Evolutionary conservation across 1,140 invertebrate genomes (phyloP), one percentile per base, ranked within the genome.

Genomic region (Harlomillsia oculata): DNA sequence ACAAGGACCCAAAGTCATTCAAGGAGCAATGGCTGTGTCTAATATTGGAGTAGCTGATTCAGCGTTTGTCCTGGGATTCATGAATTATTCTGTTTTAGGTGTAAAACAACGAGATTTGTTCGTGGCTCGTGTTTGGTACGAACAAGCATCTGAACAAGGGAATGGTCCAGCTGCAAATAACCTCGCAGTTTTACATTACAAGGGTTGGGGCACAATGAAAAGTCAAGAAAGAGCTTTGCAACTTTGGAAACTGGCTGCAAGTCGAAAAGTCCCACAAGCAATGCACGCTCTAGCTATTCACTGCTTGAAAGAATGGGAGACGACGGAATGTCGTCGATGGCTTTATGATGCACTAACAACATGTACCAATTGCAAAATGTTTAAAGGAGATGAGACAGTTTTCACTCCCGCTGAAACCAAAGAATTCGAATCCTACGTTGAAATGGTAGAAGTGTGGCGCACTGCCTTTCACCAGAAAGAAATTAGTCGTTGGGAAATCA

Each of bases 181-280:
- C 32, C 23, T 52, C 1, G 56, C 39, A 5, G 40, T 58, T 2
- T 30, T 58, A 8, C 3, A n/a, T 11, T 20, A 23, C 14, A 18
- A 45, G 18, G 56, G 56, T 18, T 43, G 28, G 21, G 56, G 56
- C 13, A 32, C 53, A 5, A 39, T 39, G 26, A 29, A 32, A 21
- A 52, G 48, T 30, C 29, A 32, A 16, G 32, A 45, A 20, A 32
- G 34, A 49, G 40, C 56, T n/a, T 43, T 52, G 37, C 56, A 58
- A 40, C 34, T 52, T n/a, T 58, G 48, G 48, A 58, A 58, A 52
- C 40, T 58, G 41, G 56, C 37, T 21, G 48, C 56, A 52, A 25
- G 48, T 37, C 48, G 56, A 13, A 50, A 50, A 26, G 56, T 58
- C 14, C 41, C 49, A 5, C 48, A 58, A 34, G 40, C 37, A 21